These are phyloP conservation scores for Solea senegalensis DNA, from an alignment of 2,113 vertebrate species.

Conservation along the genomic window DNA sequence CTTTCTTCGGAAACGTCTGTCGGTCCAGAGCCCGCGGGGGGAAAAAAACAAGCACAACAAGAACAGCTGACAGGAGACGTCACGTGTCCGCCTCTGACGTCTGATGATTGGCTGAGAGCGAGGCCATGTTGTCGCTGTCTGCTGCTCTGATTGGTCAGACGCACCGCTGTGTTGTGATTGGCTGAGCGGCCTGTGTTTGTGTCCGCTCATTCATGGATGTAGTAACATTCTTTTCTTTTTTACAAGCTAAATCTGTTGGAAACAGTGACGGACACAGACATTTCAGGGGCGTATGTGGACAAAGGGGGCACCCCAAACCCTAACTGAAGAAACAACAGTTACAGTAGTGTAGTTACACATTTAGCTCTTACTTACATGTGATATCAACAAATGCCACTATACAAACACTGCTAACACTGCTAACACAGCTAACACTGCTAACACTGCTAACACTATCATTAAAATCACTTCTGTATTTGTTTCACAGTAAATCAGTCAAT, in stretches of 20 bases:
- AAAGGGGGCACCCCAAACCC: too few species aligned
- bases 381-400: too few species aligned
- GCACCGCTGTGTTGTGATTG: conserved; percentile 7
- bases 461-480: too few species aligned
- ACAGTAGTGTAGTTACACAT: too few species aligned
- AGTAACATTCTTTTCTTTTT: background rate
- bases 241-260: too few species aligned
- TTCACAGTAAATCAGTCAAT: too few species aligned
- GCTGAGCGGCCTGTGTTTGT: conserved; percentile 12
- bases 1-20: background rate
- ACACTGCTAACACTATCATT: too few species aligned
- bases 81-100: conserved; percentile 4
- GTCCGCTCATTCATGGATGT: conserved; percentile 15
- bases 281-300: too few species aligned
- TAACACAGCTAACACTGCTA: too few species aligned
- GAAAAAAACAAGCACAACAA: conserved; percentile 71
- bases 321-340: too few species aligned
- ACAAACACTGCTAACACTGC: too few species aligned
- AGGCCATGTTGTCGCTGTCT: background rate
- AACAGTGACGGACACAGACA: background rate
- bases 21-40: background rate
- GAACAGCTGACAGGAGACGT: conserved; percentile 79
- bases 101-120: conserved; percentile 41
- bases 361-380: too few species aligned
- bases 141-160: conserved; percentile 57